A percentile compares a stretch with the other conserved stretches of the same genome.
These are phyloP conservation scores for Cyphomyrmex costatus DNA, from an alignment of 1,140 invertebrate species.

Conservation along the genomic window DNA sequence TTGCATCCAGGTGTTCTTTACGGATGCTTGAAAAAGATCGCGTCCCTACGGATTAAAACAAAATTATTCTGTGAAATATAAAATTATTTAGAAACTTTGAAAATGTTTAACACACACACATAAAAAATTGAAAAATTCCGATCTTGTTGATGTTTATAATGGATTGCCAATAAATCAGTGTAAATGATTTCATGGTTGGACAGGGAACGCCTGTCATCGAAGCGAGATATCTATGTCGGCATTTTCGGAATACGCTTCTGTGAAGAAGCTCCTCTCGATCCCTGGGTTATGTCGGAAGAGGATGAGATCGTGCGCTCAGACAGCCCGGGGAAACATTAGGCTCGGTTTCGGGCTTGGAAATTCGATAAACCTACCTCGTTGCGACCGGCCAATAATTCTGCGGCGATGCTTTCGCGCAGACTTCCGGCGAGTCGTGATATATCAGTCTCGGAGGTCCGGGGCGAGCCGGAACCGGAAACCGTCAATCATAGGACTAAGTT, in stretches of 20 bases:
- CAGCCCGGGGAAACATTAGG: conserved; percentile 71
- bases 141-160: neutral
- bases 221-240: neutral
- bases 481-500: conserved; percentile 81
- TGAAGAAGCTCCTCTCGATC: conserved; percentile 27
- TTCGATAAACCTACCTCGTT: conserved; percentile 69
- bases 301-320: conserved; percentile 15
- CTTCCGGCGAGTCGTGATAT: conserved; percentile 79
- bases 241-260: neutral
- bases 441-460: conserved; percentile 72
- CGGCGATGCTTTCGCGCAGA: conserved; percentile 75
- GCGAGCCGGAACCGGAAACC: conserved; percentile 79
- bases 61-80: neutral
- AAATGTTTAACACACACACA: neutral
- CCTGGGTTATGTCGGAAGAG: conserved; percentile 13
- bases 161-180: neutral
- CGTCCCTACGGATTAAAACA: neutral
- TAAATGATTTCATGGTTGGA: neutral
- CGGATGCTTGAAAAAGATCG: too few species aligned
- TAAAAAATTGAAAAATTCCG: neutral
- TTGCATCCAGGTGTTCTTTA: too few species aligned
- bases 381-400: conserved; percentile 76
- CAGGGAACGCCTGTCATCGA: neutral
- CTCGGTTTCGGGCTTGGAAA: conserved; percentile 71
- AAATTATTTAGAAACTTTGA: neutral